A percentile compares a stretch with the other conserved stretches of the same genome.
Evolutionary conservation across 2,888 invertebrate genomes (phyloP).

Genomic region (Cantharis rufa): DNA sequence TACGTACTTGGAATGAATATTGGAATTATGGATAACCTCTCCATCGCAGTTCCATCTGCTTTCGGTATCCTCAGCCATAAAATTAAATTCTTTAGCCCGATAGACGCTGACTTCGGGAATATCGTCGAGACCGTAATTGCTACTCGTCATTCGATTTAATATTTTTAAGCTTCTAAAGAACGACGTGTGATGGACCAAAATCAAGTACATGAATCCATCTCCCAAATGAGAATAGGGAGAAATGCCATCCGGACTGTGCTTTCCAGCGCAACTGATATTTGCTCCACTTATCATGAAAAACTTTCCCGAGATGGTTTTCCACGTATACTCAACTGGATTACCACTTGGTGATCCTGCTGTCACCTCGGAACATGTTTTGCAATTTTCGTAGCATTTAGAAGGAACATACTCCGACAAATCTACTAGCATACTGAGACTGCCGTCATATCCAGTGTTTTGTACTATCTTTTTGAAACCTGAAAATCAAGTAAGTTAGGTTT

Average conservation of each 20-base stretch:
- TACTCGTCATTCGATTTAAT: constrained; percentile 66
- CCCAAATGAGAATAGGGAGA: constrained; percentile 79
- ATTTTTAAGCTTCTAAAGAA: constrained; percentile 72
- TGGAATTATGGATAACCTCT: constrained; percentile 68
- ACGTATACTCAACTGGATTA: constrained; percentile 41
- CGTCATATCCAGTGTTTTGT: constrained; percentile 66
- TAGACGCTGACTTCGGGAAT: constrained; percentile 76
- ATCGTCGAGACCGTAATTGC: constrained; percentile 68
- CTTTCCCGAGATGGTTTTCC: constrained; percentile 69
- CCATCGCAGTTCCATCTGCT: constrained; percentile 87
- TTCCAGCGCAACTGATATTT: constrained; percentile 77
- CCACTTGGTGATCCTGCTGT: not conserved
- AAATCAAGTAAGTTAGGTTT: constrained; percentile 12
- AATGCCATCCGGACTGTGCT: constrained; percentile 74
- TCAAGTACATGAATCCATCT: constrained; percentile 78
- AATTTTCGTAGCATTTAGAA: constrained; percentile 59
- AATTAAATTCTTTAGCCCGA: constrained; percentile 72
- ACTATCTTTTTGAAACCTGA: constrained; percentile 67
- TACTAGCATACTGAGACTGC: constrained; percentile 63
- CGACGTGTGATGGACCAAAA: constrained; percentile 75
- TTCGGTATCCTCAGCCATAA: constrained; percentile 55
- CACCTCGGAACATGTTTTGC: constrained; percentile 51
- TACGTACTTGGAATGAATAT: constrained; percentile 65
- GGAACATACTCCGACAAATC: constrained; percentile 55
- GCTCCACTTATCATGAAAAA: constrained; percentile 80